phyloP scores from a whole-genome alignment of 2,113 vertebrate genomes.

The Ahaetulla prasina region DNA sequence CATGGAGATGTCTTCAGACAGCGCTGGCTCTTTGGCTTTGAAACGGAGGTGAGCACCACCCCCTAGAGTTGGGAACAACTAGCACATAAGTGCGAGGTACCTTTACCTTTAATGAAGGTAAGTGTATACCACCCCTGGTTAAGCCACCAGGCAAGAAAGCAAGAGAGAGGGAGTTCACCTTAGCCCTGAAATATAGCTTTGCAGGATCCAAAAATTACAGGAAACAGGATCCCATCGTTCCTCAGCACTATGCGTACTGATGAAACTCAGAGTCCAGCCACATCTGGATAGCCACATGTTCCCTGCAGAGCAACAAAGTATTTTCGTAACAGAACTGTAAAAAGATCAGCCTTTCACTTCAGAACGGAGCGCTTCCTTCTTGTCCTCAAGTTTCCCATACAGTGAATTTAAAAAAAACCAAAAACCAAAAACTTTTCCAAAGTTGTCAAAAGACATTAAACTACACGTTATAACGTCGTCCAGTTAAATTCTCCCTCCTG shows the following conservation, averaged over 20 bases:
- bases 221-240: background rate
- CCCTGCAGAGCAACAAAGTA: background rate
- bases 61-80: no score
- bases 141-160: no score
- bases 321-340: constrained; percentile 11
- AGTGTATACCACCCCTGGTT: no score
- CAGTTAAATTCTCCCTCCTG: constrained; percentile 19
- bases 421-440: background rate
- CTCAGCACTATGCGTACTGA: background rate
- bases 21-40: no score
- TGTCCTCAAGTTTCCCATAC: background rate
- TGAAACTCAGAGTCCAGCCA: background rate
- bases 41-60: no score
- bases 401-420: background rate
- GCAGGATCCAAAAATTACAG: background rate
- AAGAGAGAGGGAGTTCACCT: no score
- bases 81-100: no score
- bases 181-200: no score
- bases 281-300: background rate
- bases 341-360: background rate
- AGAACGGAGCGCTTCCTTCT: constrained; percentile 10
- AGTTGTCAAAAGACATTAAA: constrained; percentile 11
- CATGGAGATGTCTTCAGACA: no score
- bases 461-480: background rate
- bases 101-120: no score